Evolutionary conservation across 2,888 invertebrate genomes (phyloP).

Genomic region (Byasa hedistus): DNA sequence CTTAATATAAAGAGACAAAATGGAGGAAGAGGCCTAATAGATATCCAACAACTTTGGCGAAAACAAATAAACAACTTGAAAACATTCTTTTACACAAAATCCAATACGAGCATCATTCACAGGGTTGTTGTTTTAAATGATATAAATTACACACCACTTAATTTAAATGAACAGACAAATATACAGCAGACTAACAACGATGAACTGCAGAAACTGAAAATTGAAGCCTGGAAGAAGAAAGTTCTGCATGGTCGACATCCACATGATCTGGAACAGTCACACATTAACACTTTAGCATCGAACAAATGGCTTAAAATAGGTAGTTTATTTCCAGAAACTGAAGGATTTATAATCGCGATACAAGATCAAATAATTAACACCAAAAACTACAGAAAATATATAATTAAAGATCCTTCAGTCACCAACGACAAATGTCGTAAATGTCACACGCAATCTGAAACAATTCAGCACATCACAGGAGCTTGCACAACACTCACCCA

Average conservation of each 20-base stretch:
- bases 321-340: constrained; percentile 34
- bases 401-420: too few relatives aligned
- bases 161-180: too few relatives aligned
- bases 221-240: constrained; percentile 18
- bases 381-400: too few relatives aligned
- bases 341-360: constrained; percentile 33
- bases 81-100: constrained; percentile 4
- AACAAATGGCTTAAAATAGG: constrained; percentile 21
- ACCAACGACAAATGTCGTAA: too few relatives aligned
- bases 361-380: constrained; percentile 43
- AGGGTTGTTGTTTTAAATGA: too few relatives aligned
- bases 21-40: constrained; percentile 2
- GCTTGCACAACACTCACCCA: constrained; percentile 31
- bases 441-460: too few relatives aligned
- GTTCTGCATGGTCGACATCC: constrained; percentile 28
- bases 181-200: too few relatives aligned
- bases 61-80: constrained; percentile 15
- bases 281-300: constrained; percentile 30
- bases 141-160: too few relatives aligned
- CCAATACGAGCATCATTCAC: too few relatives aligned
- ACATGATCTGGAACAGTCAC: constrained; percentile 30
- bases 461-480: constrained; percentile 32
- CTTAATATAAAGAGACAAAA: too few relatives aligned
- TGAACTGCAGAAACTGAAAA: constrained; percentile 8
- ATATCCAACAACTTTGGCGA: constrained; percentile 23